Conservation (phyloP, 2,888 invertebrate species). For the Holacanthella duospinosa region DNA sequence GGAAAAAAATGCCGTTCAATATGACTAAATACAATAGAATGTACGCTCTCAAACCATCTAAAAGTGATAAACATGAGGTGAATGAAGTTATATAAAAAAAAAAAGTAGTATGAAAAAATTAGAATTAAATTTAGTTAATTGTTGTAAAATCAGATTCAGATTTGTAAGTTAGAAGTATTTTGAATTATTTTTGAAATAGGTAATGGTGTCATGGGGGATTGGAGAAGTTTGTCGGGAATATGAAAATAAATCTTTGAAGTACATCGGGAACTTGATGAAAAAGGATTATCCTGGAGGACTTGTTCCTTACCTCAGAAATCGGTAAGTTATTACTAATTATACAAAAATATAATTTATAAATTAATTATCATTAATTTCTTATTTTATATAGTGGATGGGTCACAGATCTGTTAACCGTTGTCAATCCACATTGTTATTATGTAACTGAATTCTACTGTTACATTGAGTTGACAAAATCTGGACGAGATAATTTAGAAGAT, state of each 20-base stretch:
- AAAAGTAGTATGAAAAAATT: too few species aligned
- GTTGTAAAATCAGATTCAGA: not conserved
- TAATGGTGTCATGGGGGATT: not conserved
- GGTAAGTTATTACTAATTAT: not conserved
- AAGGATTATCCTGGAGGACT: not conserved
- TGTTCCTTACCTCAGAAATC: not conserved
- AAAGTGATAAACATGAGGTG: not conserved
- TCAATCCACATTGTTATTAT: not conserved
- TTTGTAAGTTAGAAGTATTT: too few species aligned
- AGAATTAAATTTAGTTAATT: not conserved
- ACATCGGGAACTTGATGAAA: not conserved
- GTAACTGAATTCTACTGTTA: not conserved
- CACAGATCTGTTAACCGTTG: not conserved
- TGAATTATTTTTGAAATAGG: not conserved
- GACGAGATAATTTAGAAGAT: not conserved
- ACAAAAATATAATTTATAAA: not conserved
- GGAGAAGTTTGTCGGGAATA: not conserved
- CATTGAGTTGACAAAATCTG: not conserved
- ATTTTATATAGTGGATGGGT: not conserved
- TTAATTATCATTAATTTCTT: not conserved
- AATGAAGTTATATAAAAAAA: too few species aligned
- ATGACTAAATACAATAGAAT: not conserved
- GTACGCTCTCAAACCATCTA: not conserved
- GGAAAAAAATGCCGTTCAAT: not conserved
- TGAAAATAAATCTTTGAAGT: not conserved